These are phyloP conservation scores for Colossoma macropomum DNA, from an alignment of 2,113 vertebrate genomes.

Conservation along the genomic window DNA sequence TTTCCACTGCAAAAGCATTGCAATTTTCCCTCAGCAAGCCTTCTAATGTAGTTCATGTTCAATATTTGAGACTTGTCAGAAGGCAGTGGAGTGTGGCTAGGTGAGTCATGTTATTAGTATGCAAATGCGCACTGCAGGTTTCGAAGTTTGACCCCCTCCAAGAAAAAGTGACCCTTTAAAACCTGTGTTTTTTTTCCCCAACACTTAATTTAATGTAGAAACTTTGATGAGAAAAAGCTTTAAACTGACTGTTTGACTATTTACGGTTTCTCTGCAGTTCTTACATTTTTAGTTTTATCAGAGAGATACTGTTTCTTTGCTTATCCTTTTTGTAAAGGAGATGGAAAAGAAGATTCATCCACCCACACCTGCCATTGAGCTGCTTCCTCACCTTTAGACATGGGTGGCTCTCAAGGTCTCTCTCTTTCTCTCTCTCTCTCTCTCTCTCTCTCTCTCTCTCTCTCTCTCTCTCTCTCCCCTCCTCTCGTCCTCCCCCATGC, in stretches of 20 bases:
- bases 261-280: not conserved
- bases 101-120: slow-evolving; percentile 14
- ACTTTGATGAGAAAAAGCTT: not conserved
- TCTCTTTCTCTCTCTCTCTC: not conserved
- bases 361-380: slow-evolving; percentile 49
- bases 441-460: not conserved
- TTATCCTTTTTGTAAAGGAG: slow-evolving; percentile 29
- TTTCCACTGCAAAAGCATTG: slow-evolving; percentile 23
- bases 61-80: not conserved
- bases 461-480: not conserved
- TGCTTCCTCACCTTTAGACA: slow-evolving; percentile 42
- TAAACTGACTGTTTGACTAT: not conserved
- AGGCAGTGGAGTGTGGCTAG: not conserved
- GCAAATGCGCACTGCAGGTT: not conserved
- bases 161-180: not conserved
- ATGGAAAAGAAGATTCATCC: slow-evolving; percentile 49
- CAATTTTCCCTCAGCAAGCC: not conserved
- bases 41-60: not conserved
- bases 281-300: not conserved
- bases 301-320: slow-evolving; percentile 13
- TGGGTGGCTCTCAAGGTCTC: slow-evolving; percentile 31
- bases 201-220: not conserved
- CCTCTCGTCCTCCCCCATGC: not conserved
- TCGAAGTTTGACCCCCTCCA: not conserved
- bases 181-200: not conserved